Evolutionary conservation across 2,888 invertebrate species (phyloP).

Genomic region (Mimumesa dahlbomi): DNA sequence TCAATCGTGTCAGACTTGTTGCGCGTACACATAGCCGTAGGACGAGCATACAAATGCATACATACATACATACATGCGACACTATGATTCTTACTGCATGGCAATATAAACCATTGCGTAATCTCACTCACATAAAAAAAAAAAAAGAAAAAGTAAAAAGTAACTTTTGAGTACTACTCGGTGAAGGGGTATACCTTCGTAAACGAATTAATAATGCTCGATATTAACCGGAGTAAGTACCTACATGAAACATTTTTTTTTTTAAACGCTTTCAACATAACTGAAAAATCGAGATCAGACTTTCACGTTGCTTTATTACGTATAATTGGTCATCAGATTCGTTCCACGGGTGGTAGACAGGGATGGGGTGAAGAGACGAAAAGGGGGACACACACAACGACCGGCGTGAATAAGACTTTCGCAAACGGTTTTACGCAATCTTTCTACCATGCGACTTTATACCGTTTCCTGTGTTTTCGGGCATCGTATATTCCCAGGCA

Average conservation of each 20-base stretch:
- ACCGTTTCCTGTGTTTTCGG: conserved; percentile 43
- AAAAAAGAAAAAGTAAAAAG: conserved; percentile 2
- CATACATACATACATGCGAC: not conserved
- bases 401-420: conserved; percentile 52
- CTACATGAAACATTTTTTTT: not conserved
- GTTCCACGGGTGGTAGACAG: conserved; percentile 13
- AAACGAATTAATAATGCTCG: conserved; percentile 10
- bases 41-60: not conserved
- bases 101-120: conserved; percentile 2
- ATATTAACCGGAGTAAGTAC: not conserved
- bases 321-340: conserved; percentile 55
- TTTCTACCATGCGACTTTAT: conserved; percentile 36
- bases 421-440: conserved; percentile 66
- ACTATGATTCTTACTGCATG: not conserved
- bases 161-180: too few species aligned
- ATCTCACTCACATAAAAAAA: not conserved
- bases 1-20: not conserved
- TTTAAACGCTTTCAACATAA: conserved; percentile 1
- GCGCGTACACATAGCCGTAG: not conserved
- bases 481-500: conserved; percentile 6
- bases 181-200: too few species aligned
- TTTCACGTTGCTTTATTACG: conserved; percentile 54
- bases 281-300: conserved; percentile 50
- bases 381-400: not conserved
- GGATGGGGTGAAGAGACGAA: not conserved